Conservation (phyloP, 2,797 vertebrate species). For the Balearica regulorum region DNA sequence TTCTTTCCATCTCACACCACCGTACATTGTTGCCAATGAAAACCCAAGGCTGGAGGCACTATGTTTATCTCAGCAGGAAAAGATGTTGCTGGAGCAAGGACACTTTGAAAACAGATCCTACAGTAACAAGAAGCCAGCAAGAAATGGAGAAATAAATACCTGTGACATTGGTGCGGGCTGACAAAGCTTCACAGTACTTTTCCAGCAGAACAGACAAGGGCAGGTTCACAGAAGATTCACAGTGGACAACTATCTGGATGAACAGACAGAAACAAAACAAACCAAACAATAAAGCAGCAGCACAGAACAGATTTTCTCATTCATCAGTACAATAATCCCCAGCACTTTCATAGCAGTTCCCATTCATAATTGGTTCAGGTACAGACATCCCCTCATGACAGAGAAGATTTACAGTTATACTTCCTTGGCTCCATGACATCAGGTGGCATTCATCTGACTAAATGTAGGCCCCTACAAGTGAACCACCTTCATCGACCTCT, state of each 20-base stretch:
- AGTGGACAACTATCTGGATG: constrained; percentile 63
- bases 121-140: constrained; percentile 9
- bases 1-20: neutral
- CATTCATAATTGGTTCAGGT: neutral
- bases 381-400: neutral
- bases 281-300: neutral
- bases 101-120: constrained; percentile 30
- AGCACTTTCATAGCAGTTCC: neutral
- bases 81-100: constrained; percentile 8
- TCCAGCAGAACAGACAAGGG: constrained; percentile 66
- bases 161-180: constrained; percentile 69
- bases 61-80: neutral
- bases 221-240: constrained; percentile 58
- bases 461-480: neutral
- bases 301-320: neutral
- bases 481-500: neutral
- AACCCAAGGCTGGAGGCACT: neutral
- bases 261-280: neutral
- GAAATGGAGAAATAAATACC: constrained; percentile 59
- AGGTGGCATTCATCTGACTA: neutral
- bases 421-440: neutral
- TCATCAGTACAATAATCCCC: neutral
- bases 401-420: neutral
- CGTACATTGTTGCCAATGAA: neutral
- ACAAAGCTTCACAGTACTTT: constrained; percentile 72